A percentile compares a stretch with the other conserved stretches of the same genome.
Conservation (phyloP, 2,888 invertebrate genomes). For the Calameuta filiformis region DNA sequence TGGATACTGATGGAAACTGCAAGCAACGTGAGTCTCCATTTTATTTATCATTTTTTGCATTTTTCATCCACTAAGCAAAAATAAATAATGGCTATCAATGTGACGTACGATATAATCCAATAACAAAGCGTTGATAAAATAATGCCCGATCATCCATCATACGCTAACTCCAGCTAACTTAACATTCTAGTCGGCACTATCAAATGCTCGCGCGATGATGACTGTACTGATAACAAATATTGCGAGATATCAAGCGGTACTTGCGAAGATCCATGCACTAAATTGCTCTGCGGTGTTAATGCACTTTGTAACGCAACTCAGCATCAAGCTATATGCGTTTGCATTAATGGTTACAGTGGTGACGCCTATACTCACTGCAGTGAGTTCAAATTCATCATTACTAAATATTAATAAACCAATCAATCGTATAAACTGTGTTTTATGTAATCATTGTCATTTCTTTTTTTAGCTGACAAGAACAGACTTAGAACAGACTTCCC, state of each 20-base stretch:
- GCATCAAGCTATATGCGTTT: slow-evolving; percentile 82
- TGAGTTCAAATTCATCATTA: slow-evolving; percentile 58
- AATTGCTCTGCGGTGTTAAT: slow-evolving; percentile 79
- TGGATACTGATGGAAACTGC: slow-evolving; percentile 74
- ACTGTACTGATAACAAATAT: slow-evolving; percentile 81
- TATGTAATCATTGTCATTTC: neutral
- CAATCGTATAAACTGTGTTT: neutral
- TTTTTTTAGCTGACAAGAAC: slow-evolving; percentile 58
- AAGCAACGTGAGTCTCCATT: slow-evolving; percentile 64
- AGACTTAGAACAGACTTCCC: slow-evolving; percentile 84
- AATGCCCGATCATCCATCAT: neutral
- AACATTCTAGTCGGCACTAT: slow-evolving; percentile 47
- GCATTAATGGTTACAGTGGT: slow-evolving; percentile 81
- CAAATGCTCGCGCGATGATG: slow-evolving; percentile 77
- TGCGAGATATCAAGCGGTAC: slow-evolving; percentile 78
- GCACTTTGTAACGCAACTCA: slow-evolving; percentile 82
- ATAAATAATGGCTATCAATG: neutral
- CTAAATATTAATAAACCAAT: neutral
- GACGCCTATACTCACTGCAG: slow-evolving; percentile 82
- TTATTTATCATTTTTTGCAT: neutral
- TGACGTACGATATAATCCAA: neutral
- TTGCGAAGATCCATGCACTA: slow-evolving; percentile 84
- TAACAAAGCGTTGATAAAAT: neutral
- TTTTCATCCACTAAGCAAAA: neutral
- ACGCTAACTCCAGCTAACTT: neutral